phyloP scores from a whole-genome alignment of 2,888 invertebrate genomes.

The Macaria liturata region DNA sequence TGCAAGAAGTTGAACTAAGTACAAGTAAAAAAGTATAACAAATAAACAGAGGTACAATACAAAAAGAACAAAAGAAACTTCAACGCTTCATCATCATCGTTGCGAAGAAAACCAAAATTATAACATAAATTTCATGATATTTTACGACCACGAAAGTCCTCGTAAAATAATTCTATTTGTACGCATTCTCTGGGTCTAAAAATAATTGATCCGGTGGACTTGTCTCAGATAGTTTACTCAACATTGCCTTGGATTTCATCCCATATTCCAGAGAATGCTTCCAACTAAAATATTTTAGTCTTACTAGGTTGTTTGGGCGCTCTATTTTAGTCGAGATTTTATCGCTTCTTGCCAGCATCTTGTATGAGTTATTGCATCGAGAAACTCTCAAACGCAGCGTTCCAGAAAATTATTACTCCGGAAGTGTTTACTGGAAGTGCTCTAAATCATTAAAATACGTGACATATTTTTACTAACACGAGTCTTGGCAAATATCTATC shows the following conservation, averaged over 20 bases:
- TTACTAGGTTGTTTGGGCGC: conserved; percentile 8
- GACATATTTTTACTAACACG: conserved; percentile 13
- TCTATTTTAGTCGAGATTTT: conserved; percentile 19
- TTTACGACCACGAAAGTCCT: neutral
- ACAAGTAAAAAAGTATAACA: too few species aligned
- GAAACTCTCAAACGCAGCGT: conserved; percentile 12
- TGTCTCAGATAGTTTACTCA: conserved; percentile 6
- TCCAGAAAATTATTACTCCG: conserved; percentile 7
- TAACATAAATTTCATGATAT: too few species aligned
- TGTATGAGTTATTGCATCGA: conserved; percentile 11
- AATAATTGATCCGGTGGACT: conserved; percentile 4
- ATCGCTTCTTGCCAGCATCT: conserved; percentile 3
- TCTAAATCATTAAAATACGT: conserved; percentile 20
- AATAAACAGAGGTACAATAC: too few species aligned
- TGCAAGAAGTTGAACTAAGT: too few species aligned
- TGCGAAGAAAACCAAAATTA: too few species aligned
- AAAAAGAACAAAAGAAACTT: too few species aligned
- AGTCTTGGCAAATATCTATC: conserved; percentile 9
- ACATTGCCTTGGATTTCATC: conserved; percentile 5
- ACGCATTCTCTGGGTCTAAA: conserved; percentile 4
- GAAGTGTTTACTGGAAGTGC: conserved; percentile 15
- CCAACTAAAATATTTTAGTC: conserved; percentile 13
- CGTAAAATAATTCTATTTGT: conserved; percentile 5
- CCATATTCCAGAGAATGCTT: conserved; percentile 11
- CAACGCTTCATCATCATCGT: too few species aligned